Evolutionary conservation across 2,888 invertebrate genomes (phyloP).

Genomic region (Hirtodrosophila alboralis): DNA sequence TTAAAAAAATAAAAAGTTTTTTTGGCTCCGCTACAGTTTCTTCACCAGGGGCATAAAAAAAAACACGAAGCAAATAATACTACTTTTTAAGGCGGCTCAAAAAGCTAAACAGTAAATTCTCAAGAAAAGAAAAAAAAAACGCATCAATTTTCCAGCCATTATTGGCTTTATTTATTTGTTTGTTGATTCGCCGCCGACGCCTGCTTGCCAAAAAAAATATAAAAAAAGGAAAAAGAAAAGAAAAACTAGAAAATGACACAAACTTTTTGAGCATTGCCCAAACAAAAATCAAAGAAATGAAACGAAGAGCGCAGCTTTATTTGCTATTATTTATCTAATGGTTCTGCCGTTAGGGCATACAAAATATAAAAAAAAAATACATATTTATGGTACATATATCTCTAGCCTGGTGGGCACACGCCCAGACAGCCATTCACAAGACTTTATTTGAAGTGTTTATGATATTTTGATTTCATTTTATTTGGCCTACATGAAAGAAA

Average conservation of each 20-base stretch:
- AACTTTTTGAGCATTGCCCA: slow-evolving; percentile 42
- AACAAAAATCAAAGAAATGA: slow-evolving; percentile 38
- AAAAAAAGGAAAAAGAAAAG: not conserved
- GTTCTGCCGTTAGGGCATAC: slow-evolving; percentile 29
- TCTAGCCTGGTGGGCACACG: slow-evolving; percentile 36
- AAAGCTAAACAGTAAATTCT: slow-evolving; percentile 9
- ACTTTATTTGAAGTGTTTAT: slow-evolving; percentile 69
- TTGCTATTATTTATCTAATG: slow-evolving; percentile 75
- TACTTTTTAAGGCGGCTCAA: slow-evolving; percentile 16
- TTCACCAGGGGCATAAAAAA: slow-evolving; percentile 4
- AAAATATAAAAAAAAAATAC: slow-evolving; percentile 30
- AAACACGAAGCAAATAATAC: not conserved
- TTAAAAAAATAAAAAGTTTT: not conserved
- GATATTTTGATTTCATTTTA: slow-evolving; percentile 77
- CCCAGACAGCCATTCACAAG: slow-evolving; percentile 30
- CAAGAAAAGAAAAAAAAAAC: slow-evolving; percentile 32
- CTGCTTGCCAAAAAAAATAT: slow-evolving; percentile 27
- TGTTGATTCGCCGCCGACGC: slow-evolving; percentile 40
- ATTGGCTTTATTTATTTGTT: slow-evolving; percentile 74
- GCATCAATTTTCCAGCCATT: slow-evolving; percentile 66
- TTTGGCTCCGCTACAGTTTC: not conserved
- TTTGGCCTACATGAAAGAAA: slow-evolving; percentile 22
- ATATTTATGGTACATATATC: no score
- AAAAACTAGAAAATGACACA: slow-evolving; percentile 35
- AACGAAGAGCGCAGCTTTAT: slow-evolving; percentile 40